Evolutionary conservation across 1,140 invertebrate species (phyloP).

Genomic region (Brachionus manjavacas): DNA sequence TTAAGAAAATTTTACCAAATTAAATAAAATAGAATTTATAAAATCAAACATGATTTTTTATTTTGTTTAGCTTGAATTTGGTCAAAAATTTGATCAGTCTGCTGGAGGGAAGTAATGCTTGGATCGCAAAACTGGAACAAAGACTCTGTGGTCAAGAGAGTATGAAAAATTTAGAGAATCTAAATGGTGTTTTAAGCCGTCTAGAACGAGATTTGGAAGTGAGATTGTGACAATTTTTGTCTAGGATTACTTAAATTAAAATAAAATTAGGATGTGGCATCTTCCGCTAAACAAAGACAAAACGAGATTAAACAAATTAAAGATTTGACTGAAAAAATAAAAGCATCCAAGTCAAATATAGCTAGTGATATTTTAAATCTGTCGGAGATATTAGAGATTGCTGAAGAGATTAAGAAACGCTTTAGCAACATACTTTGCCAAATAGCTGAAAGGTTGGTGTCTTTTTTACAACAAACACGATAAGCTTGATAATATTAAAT

Average conservation of each 20-base stretch:
- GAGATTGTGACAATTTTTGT: neutral
- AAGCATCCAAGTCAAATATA: neutral
- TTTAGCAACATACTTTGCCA: slow-evolving; percentile 22
- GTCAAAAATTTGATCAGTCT: slow-evolving; percentile 28
- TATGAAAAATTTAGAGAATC: neutral
- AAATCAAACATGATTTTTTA: too few relatives aligned
- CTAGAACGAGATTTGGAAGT: neutral
- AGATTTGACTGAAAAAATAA: slow-evolving; percentile 16
- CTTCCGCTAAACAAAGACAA: neutral
- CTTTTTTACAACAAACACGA: neutral
- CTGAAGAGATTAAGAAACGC: slow-evolving; percentile 36
- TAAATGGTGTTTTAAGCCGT: neutral
- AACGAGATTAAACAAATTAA: slow-evolving; percentile 11
- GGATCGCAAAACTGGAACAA: slow-evolving; percentile 9
- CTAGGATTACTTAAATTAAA: neutral
- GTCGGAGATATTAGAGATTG: neutral
- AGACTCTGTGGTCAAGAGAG: neutral
- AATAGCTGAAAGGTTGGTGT: slow-evolving; percentile 33
- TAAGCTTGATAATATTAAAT: neutral
- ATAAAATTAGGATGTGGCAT: neutral
- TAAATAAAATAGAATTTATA: too few relatives aligned
- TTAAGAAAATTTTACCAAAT: too few relatives aligned
- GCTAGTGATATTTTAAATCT: slow-evolving; percentile 3
- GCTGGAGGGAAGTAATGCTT: neutral
- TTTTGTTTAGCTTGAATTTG: neutral